phyloP scores from a whole-genome alignment of 2,113 vertebrate genomes.

The Apus apus region DNA sequence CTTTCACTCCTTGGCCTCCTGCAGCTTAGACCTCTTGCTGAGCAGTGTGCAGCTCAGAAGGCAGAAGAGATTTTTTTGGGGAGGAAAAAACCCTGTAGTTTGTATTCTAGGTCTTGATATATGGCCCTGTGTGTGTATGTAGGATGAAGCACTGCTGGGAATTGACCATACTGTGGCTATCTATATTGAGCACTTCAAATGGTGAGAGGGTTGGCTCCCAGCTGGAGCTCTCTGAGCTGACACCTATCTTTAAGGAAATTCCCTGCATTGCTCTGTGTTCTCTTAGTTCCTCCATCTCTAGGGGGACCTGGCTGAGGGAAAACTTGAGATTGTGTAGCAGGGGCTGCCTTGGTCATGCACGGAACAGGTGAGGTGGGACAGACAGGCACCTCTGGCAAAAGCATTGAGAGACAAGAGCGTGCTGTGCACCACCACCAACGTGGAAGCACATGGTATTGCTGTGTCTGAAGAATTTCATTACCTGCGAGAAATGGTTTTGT shows the following conservation, averaged over 20 bases:
- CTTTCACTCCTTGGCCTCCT: not conserved
- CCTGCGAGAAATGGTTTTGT: not conserved
- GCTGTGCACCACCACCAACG: not conserved
- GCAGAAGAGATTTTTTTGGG: not conserved
- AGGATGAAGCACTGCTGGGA: not conserved
- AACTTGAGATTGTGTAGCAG: not conserved
- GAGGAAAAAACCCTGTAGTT: not conserved
- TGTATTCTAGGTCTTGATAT: not conserved
- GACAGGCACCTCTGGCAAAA: not conserved
- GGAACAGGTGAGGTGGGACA: not conserved
- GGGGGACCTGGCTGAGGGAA: not conserved
- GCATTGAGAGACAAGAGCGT: not conserved
- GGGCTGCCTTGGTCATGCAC: not conserved
- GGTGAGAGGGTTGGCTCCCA: not conserved
- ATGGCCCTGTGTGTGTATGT: not conserved
- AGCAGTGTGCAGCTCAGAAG: not conserved
- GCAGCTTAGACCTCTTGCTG: not conserved
- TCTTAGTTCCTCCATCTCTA: not conserved
- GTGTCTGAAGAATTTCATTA: not conserved
- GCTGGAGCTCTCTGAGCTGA: not conserved
- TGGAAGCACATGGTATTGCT: fast-evolving
- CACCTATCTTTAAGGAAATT: not conserved
- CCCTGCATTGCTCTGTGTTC: not conserved
- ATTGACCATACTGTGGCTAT: not conserved
- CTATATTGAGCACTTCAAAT: not conserved